Percentiles rank a stretch among this genome's conserved stretches.
Conservation (phyloP, 1,140 invertebrate species). For the Drosophila paulistorum region DNA sequence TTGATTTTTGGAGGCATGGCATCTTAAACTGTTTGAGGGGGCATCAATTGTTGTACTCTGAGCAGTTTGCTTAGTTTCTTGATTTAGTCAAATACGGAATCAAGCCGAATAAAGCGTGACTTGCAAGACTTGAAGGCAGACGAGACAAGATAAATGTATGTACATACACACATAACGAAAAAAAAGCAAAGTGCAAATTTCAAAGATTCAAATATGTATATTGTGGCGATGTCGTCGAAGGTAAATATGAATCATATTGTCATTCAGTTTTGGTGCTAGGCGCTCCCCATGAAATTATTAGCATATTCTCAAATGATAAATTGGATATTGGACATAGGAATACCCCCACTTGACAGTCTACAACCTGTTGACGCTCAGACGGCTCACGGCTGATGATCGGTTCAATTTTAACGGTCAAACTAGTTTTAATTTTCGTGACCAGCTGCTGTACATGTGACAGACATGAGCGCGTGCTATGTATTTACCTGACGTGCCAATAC, state of each 20-base stretch:
- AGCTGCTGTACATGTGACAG: slow-evolving; percentile 58
- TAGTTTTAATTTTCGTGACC: slow-evolving; percentile 51
- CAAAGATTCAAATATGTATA: slow-evolving; percentile 45
- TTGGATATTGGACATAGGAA: slow-evolving; percentile 35
- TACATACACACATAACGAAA: not conserved
- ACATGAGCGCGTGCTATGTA: slow-evolving; percentile 57
- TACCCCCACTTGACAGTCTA: slow-evolving; percentile 29
- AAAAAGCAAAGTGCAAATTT: slow-evolving; percentile 39
- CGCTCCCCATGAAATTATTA: slow-evolving; percentile 59
- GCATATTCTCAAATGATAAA: slow-evolving; percentile 72
- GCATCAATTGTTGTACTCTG: slow-evolving; percentile 18
- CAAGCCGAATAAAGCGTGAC: slow-evolving; percentile 48
- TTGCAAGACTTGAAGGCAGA: slow-evolving; percentile 48
- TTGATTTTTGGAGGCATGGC: slow-evolving; percentile 21
- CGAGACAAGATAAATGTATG: slow-evolving; percentile 17
- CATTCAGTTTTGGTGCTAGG: slow-evolving; percentile 20
- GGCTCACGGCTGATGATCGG: not conserved
- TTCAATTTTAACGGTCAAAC: slow-evolving; percentile 30
- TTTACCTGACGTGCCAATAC: slow-evolving; percentile 29
- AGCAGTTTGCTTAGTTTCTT: not conserved
- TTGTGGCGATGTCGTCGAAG: slow-evolving; percentile 71
- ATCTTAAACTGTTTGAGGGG: not conserved
- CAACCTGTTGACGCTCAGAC: slow-evolving; percentile 32
- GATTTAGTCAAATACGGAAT: slow-evolving; percentile 43
- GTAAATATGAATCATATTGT: slow-evolving; percentile 69